Evolutionary conservation across 2,888 invertebrate genomes (phyloP).

Genomic region (Nomada flava): DNA sequence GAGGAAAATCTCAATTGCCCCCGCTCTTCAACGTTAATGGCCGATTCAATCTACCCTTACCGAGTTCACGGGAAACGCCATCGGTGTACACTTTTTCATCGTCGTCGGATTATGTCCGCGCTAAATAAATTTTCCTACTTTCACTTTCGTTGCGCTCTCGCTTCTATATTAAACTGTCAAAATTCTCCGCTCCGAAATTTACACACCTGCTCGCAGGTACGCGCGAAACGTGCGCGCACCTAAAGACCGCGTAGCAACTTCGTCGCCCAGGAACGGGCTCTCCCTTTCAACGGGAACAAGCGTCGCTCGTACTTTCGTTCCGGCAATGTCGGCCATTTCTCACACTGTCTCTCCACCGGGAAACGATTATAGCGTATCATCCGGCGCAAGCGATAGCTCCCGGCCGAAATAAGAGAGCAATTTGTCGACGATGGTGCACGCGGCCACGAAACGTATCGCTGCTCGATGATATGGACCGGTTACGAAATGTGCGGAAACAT

Average conservation of each 20-base stretch:
- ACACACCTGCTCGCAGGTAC: too few relatives aligned
- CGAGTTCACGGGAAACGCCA: conserved; percentile 48
- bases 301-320: conserved; percentile 43
- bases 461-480: conserved; percentile 30
- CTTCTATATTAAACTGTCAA: too few relatives aligned
- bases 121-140: too few relatives aligned
- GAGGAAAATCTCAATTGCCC: conserved; percentile 63
- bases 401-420: conserved; percentile 60
- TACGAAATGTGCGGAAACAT: conserved; percentile 36
- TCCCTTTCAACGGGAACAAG: neutral
- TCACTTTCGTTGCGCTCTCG: too few relatives aligned
- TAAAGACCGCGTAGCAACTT: too few relatives aligned
- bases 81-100: conserved; percentile 29
- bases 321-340: conserved; percentile 31
- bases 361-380: conserved; percentile 54
- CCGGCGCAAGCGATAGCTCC: conserved; percentile 18
- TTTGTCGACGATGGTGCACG: conserved; percentile 57
- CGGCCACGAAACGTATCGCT: conserved; percentile 27
- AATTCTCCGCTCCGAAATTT: too few relatives aligned
- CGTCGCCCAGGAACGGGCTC: neutral
- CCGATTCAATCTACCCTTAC: conserved; percentile 56
- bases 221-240: too few relatives aligned
- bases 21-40: conserved; percentile 59
- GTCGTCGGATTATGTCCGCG: neutral
- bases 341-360: conserved; percentile 37